A percentile compares a stretch with the other conserved stretches of the same genome.
Conservation (phyloP, 2,888 invertebrate genomes). For the Drosophila picticornis region DNA sequence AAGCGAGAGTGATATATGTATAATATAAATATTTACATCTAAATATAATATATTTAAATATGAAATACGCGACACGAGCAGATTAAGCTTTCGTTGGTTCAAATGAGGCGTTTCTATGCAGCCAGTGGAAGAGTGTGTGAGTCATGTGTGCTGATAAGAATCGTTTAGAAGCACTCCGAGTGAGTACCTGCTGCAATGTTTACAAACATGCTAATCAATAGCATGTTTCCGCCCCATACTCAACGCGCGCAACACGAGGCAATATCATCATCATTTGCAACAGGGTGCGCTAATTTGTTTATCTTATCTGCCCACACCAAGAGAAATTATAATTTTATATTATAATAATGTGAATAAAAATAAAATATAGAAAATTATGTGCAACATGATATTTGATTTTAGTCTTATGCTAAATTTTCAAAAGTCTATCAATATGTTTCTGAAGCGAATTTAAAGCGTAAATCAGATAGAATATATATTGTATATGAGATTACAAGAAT, state of each 20-base stretch:
- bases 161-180: neutral
- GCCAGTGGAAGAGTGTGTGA: conserved; percentile 16
- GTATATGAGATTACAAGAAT: no score
- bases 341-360: neutral
- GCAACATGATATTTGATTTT: neutral
- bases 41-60: neutral
- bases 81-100: conserved; percentile 17
- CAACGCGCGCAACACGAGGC: neutral
- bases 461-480: no score
- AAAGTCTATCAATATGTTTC: neutral
- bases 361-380: no score
- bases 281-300: conserved; percentile 12
- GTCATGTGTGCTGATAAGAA: conserved; percentile 34
- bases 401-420: neutral
- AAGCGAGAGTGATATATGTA: conserved; percentile 43
- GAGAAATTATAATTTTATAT: neutral
- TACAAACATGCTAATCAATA: conserved; percentile 32
- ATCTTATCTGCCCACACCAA: conserved; percentile 26
- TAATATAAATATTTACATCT: neutral
- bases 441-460: neutral
- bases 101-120: neutral
- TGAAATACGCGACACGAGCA: neutral
- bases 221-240: conserved; percentile 9
- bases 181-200: conserved; percentile 40
- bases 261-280: neutral